Evolutionary conservation across 2,888 invertebrate species (phyloP).

Genomic region (Vesta saturnalis): DNA sequence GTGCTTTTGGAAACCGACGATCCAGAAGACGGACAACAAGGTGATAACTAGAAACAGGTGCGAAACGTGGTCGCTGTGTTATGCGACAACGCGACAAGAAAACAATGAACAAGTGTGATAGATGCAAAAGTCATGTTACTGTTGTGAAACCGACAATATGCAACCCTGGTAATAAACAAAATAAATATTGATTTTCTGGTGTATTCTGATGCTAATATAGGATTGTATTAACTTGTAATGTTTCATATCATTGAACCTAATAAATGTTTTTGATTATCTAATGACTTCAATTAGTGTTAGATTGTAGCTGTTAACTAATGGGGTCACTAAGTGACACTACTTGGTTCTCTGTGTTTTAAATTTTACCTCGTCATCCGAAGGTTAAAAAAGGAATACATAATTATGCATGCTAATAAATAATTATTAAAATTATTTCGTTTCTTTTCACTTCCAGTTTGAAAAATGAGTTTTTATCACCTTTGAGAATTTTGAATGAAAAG

Average conservation of each 20-base stretch:
- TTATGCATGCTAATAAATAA: too few relatives aligned
- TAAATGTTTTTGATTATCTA: neutral
- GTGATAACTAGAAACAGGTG: neutral
- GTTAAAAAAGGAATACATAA: too few relatives aligned
- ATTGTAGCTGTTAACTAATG: conserved; percentile 3
- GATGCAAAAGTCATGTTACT: neutral
- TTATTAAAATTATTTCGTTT: too few relatives aligned
- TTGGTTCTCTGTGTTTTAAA: neutral
- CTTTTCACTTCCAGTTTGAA: too few relatives aligned
- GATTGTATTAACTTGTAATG: neutral
- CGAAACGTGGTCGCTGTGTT: neutral
- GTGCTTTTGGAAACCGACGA: neutral
- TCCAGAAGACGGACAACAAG: neutral
- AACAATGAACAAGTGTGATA: neutral
- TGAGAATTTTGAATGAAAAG: too few relatives aligned
- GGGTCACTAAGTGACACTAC: neutral
- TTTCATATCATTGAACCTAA: neutral
- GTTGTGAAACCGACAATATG: neutral
- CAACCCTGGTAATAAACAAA: neutral
- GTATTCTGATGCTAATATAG: neutral
- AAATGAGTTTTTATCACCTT: too few relatives aligned
- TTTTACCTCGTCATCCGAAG: neutral
- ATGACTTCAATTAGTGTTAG: neutral
- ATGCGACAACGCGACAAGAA: neutral
- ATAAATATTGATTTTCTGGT: neutral